Percentiles rank a stretch among this genome's conserved stretches.
These are phyloP conservation scores for Peromyscus eremicus DNA, from an alignment of 2,797 vertebrate genomes.

Conservation along the genomic window DNA sequence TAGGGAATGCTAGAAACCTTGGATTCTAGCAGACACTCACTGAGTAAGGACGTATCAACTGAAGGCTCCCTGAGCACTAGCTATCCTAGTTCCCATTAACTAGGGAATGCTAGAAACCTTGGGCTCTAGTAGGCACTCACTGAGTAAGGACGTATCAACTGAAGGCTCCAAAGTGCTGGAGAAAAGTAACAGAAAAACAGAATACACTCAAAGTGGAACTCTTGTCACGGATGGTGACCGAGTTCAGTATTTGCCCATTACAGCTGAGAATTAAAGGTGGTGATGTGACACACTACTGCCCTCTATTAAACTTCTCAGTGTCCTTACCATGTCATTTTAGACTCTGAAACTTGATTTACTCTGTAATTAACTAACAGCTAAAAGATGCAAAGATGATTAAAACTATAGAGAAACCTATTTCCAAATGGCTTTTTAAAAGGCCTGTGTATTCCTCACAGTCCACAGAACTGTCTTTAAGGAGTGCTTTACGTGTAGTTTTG, in stretches of 20 bases:
- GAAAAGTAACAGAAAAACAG: background rate
- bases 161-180: background rate
- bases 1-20: background rate
- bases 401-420: background rate
- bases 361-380: slow-evolving; percentile 40
- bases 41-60: background rate
- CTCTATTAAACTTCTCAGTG: slow-evolving; percentile 3
- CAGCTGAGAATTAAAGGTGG: background rate
- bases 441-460: slow-evolving; percentile 15
- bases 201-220: background rate
- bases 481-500: slow-evolving; percentile 6
- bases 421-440: background rate
- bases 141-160: background rate
- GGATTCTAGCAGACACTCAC: background rate
- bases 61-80: background rate
- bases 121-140: background rate
- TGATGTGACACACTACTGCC: background rate
- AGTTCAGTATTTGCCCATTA: background rate
- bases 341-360: slow-evolving; percentile 27
- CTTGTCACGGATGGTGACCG: background rate
- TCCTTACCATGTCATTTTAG: background rate
- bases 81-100: background rate
- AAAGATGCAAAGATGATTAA: background rate
- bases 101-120: background rate
- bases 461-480: slow-evolving; percentile 25